Evolutionary conservation across 2,113 vertebrate genomes (phyloP).

Genomic region (Plecotus auritus): DNA sequence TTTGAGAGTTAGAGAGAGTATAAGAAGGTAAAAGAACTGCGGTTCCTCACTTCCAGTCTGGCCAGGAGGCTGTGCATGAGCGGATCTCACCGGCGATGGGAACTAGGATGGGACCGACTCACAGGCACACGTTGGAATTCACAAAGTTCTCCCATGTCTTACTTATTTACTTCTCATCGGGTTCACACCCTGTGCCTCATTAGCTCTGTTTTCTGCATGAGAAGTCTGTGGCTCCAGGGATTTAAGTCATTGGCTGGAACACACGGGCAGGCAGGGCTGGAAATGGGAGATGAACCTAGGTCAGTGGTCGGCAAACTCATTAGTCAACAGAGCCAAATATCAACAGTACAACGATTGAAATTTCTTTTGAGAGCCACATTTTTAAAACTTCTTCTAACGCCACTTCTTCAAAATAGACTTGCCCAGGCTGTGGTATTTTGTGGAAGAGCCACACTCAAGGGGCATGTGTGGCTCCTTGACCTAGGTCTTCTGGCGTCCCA

Average conservation of each 20-base stretch:
- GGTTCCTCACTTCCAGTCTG: neutral
- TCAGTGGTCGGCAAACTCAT: too few relatives aligned
- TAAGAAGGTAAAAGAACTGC: neutral
- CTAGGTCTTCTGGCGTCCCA: neutral
- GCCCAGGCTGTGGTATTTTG: too few relatives aligned
- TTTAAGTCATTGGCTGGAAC: neutral
- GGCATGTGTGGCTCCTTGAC: too few relatives aligned
- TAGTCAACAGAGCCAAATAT: too few relatives aligned
- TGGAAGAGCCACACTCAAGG: too few relatives aligned
- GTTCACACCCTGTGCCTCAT: neutral
- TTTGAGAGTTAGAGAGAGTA: neutral
- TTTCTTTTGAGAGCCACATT: too few relatives aligned
- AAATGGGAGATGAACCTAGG: neutral
- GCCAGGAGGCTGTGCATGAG: too few relatives aligned
- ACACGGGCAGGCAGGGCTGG: neutral
- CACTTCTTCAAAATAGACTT: too few relatives aligned
- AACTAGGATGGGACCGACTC: neutral
- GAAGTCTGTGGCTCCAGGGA: neutral
- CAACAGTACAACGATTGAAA: too few relatives aligned
- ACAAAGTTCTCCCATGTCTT: neutral
- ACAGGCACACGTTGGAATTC: neutral
- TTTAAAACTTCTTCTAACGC: too few relatives aligned
- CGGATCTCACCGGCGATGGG: fast-evolving
- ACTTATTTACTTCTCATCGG: neutral
- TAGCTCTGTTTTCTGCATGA: neutral